These are phyloP conservation scores for Anseranas semipalmata DNA, from an alignment of 2,113 vertebrate species.

Conservation along the genomic window DNA sequence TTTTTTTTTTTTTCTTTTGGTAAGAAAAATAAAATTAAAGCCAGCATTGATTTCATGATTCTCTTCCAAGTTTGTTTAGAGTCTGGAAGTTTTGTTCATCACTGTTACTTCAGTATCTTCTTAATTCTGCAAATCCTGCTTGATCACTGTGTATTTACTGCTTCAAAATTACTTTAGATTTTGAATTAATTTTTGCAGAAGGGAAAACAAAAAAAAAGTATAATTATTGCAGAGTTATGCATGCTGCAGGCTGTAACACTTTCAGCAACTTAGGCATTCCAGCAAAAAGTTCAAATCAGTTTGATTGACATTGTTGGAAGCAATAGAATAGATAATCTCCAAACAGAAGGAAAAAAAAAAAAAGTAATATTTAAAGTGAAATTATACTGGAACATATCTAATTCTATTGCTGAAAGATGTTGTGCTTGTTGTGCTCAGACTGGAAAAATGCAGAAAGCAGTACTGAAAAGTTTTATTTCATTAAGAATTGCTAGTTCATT, in stretches of 20 bases:
- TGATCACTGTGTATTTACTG: neutral
- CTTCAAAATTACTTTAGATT: neutral
- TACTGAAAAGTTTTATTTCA: neutral
- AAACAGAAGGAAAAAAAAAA: neutral
- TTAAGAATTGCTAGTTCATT: neutral
- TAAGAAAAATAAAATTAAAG: slow-evolving; percentile 72
- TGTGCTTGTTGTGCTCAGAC: neutral
- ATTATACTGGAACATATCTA: neutral
- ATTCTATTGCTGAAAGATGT: neutral
- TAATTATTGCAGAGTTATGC: neutral
- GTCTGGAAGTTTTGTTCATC: slow-evolving; percentile 36
- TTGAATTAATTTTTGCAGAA: neutral
- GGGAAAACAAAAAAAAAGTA: neutral
- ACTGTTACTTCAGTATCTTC: neutral
- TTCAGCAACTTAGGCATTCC: neutral
- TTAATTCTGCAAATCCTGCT: neutral
- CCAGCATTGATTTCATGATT: slow-evolving; percentile 63
- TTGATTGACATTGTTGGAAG: neutral
- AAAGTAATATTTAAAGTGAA: neutral
- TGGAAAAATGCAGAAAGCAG: neutral
- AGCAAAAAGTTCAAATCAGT: neutral
- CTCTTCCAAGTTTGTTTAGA: slow-evolving; percentile 33
- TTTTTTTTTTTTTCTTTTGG: slow-evolving; percentile 15
- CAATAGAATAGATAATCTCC: neutral
- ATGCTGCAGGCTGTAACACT: neutral